Conservation (phyloP, 2,797 vertebrate genomes). For the Melanotaenia pygmaea region DNA sequence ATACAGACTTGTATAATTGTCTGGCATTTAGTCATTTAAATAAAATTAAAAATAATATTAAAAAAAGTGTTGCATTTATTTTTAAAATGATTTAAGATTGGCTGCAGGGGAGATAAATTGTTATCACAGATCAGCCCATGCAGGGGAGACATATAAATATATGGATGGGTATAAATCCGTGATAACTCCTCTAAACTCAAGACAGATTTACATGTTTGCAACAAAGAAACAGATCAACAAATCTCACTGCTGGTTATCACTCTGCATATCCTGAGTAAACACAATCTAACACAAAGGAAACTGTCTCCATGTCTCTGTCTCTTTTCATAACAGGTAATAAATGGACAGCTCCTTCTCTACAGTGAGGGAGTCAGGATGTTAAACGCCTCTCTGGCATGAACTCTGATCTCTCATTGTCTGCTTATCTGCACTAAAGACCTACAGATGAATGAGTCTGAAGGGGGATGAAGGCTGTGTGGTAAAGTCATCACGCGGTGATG, state of each 20-base stretch:
- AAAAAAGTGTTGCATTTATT: background rate
- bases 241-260: conserved; percentile 14
- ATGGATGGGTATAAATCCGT: conserved; percentile 46
- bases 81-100: background rate
- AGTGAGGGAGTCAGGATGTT: conserved; percentile 37
- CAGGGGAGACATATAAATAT: conserved; percentile 23
- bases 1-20: background rate
- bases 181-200: conserved; percentile 32
- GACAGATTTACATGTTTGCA: conserved; percentile 42
- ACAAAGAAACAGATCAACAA: conserved; percentile 35
- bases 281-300: conserved; percentile 4
- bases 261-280: conserved; percentile 17
- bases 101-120: conserved; percentile 33
- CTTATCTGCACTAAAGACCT: conserved; percentile 69
- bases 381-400: conserved; percentile 59
- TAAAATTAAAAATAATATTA: background rate
- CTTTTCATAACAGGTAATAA: conserved; percentile 37
- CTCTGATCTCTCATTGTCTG: conserved; percentile 66
- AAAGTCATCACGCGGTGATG: conserved; percentile 77
- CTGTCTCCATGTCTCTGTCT: background rate
- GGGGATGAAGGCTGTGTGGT: conserved; percentile 62
- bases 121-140: conserved; percentile 52
- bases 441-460: conserved; percentile 65
- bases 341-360: conserved; percentile 39
- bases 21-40: background rate